Evolutionary conservation across 2,888 invertebrate genomes (phyloP).

Genomic region (Mythimna ferrago): DNA sequence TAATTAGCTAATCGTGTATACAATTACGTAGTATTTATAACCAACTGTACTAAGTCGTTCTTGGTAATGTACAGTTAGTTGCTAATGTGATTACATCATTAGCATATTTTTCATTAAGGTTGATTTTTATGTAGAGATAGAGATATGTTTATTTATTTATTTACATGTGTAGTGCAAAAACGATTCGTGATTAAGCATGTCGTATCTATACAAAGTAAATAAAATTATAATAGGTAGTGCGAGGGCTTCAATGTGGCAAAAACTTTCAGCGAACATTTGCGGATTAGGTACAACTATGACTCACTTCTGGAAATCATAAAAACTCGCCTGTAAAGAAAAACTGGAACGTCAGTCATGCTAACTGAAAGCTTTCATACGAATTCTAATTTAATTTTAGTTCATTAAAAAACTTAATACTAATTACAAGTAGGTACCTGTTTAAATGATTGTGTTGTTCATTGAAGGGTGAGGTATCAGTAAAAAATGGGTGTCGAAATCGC

Average conservation of each 20-base stretch:
- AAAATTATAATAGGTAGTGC: conserved; percentile 54
- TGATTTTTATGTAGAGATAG: conserved; percentile 43
- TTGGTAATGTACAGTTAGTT: conserved; percentile 56
- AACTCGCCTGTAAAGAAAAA: conserved; percentile 77
- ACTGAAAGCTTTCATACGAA: conserved; percentile 26
- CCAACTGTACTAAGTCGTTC: conserved; percentile 37
- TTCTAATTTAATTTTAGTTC: conserved; percentile 6
- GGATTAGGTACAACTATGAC: conserved; percentile 65
- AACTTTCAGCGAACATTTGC: conserved; percentile 64
- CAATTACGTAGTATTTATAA: conserved; percentile 14
- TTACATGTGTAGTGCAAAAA: conserved; percentile 63
- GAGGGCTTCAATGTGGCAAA: conserved; percentile 44
- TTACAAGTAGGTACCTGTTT: conserved; percentile 90
- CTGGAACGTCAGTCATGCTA: conserved; percentile 62
- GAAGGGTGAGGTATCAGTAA: conserved; percentile 94
- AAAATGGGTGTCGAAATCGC: conserved; percentile 93
- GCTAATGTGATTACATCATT: conserved; percentile 58
- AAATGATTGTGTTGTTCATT: conserved; percentile 95
- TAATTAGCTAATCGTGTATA: conserved; percentile 25
- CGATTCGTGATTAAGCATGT: conserved; percentile 62
- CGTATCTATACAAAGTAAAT: conserved; percentile 59
- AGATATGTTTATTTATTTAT: conserved; percentile 29
- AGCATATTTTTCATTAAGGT: conserved; percentile 49
- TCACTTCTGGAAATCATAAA: conserved; percentile 79
- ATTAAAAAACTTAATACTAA: background rate